A percentile compares a stretch with the other conserved stretches of the same genome.
These are phyloP conservation scores for Lasioglossum baleicum DNA, from an alignment of 1,140 invertebrate genomes.

Conservation along the genomic window DNA sequence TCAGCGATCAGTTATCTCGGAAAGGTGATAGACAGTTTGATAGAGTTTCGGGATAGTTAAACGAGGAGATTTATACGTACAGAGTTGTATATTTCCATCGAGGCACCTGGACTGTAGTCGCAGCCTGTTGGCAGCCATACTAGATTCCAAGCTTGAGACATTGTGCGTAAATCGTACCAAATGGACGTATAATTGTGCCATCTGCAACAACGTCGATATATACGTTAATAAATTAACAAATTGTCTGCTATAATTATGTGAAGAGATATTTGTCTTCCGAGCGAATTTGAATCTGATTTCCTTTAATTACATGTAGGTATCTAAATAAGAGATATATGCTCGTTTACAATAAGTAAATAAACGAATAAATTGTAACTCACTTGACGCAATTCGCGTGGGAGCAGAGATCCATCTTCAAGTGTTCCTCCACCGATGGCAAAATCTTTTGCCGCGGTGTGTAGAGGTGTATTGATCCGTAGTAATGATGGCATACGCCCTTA, in stretches of 20 bases:
- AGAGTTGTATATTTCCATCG: conserved; percentile 86
- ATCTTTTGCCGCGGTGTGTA: conserved; percentile 84
- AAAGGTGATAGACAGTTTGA: no score
- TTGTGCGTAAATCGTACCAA: conserved; percentile 85
- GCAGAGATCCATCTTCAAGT: conserved; percentile 83
- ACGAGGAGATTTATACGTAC: conserved; percentile 81
- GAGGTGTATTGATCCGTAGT: conserved; percentile 83
- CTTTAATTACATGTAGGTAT: no score
- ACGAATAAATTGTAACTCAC: no score
- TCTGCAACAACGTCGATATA: conserved; percentile 75
- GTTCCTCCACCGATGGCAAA: conserved; percentile 78
- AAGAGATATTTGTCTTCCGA: no score
- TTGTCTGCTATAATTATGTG: no score
- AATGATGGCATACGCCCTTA: conserved; percentile 89
- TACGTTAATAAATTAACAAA: no score
- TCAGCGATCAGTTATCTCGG: no score
- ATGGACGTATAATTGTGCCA: conserved; percentile 86
- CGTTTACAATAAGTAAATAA: no score
- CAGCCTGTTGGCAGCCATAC: conserved; percentile 87
- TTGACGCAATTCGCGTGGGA: conserved; percentile 83
- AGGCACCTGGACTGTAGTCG: conserved; percentile 86
- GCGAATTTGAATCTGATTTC: no score
- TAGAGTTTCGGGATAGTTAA: no score
- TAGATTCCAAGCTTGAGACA: conserved; percentile 84
- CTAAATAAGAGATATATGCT: no score